Percentiles rank a stretch among this genome's conserved stretches.
These are phyloP conservation scores for Acronicta alni DNA, from an alignment of 2,888 invertebrate species.

Conservation along the genomic window DNA sequence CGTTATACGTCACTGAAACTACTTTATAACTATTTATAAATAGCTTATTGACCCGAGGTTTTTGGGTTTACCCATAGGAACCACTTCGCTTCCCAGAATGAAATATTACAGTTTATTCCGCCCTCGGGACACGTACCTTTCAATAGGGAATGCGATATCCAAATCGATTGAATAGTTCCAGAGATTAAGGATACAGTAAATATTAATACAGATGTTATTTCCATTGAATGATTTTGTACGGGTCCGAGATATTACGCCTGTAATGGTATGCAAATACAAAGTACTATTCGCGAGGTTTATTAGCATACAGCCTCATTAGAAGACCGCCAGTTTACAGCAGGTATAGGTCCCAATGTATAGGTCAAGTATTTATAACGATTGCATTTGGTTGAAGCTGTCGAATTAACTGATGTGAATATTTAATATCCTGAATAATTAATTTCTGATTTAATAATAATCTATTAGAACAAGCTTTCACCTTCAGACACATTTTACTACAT, in stretches of 20 bases:
- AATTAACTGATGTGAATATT: conserved; percentile 10
- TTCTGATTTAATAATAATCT: too few species aligned
- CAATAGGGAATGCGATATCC: conserved; percentile 49
- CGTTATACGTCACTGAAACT: conserved; percentile 35
- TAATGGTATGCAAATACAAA: conserved; percentile 47
- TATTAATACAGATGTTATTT: conserved; percentile 30
- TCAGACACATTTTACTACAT: too few species aligned
- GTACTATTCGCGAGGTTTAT: conserved; percentile 35
- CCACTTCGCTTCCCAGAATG: conserved; percentile 41
- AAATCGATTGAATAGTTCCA: conserved; percentile 50
- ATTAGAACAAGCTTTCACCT: too few species aligned
- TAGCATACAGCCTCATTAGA: conserved; percentile 46
- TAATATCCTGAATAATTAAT: too few species aligned
- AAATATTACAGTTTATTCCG: conserved; percentile 54
- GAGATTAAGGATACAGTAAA: conserved; percentile 35
- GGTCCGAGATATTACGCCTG: conserved; percentile 20
- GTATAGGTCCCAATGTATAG: conserved; percentile 17
- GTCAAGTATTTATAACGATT: conserved; percentile 46
- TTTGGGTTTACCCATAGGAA: conserved; percentile 47
- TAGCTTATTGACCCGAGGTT: conserved; percentile 47
- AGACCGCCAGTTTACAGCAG: conserved; percentile 18
- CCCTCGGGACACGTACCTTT: conserved; percentile 51
- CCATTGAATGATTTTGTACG: conserved; percentile 23
- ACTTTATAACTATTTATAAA: conserved; percentile 50
- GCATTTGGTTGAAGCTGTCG: conserved; percentile 27